A percentile compares a stretch with the other conserved stretches of the same genome.
Conservation (phyloP, 1,140 invertebrate species). For the Chymomyza costata region DNA sequence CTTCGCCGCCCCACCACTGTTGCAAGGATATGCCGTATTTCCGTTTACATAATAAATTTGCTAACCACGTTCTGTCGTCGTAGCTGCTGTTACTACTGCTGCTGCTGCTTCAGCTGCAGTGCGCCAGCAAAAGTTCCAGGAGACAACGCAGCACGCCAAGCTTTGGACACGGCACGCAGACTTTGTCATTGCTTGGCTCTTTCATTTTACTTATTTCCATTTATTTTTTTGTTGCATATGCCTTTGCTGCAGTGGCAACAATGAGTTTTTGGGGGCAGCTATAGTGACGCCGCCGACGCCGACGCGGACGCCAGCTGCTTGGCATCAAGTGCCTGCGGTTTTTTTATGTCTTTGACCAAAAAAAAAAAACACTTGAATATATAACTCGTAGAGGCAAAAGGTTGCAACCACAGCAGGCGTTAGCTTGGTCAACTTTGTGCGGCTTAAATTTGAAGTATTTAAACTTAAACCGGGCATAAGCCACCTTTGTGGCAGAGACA, state of each 20-base stretch:
- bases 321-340: conserved; percentile 65
- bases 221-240: conserved; percentile 16
- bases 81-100: conserved; percentile 18
- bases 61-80: conserved; percentile 74
- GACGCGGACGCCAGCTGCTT: conserved; percentile 35
- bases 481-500: conserved; percentile 1
- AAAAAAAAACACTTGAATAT: too few species aligned
- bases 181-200: background rate
- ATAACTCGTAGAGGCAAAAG: conserved; percentile 12
- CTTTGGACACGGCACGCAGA: background rate
- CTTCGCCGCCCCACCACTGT: conserved; percentile 26
- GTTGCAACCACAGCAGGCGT: conserved; percentile 33
- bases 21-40: conserved; percentile 74
- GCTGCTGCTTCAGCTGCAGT: conserved; percentile 16
- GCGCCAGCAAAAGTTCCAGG: background rate
- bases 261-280: conserved; percentile 12
- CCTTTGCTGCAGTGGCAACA: conserved; percentile 46
- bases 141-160: too few species aligned
- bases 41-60: conserved; percentile 75
- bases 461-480: conserved; percentile 37
- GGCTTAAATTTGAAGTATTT: background rate
- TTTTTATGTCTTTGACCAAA: conserved; percentile 20
- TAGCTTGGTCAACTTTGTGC: background rate
- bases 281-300: conserved; percentile 34
- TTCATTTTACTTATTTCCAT: background rate